Conservation (phyloP, 1,140 invertebrate genomes). For the Manduca sexta region DNA sequence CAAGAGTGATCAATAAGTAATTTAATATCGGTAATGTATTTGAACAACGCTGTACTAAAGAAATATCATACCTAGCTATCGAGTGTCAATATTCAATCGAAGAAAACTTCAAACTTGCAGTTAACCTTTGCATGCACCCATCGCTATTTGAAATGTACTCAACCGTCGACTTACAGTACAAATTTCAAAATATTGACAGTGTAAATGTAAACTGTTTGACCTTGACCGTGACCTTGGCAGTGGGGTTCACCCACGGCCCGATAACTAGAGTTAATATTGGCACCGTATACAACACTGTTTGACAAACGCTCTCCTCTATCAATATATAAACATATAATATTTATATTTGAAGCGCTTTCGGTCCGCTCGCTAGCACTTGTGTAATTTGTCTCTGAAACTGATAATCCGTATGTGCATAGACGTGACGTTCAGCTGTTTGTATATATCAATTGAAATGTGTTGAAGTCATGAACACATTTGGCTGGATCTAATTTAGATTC, state of each 20-base stretch:
- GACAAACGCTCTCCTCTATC: constrained; percentile 68
- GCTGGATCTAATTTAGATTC: too few relatives aligned
- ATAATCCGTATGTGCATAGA: constrained; percentile 38
- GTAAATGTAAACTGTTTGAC: constrained; percentile 42
- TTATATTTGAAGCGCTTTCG: constrained; percentile 69
- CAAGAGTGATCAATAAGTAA: too few relatives aligned
- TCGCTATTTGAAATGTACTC: too few relatives aligned
- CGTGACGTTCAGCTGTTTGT: constrained; percentile 25
- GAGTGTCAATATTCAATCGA: too few relatives aligned
- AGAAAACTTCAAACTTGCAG: too few relatives aligned
- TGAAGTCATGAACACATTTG: too few relatives aligned
- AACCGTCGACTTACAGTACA: neutral
- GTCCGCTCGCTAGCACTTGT: constrained; percentile 50
- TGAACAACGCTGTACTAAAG: too few relatives aligned
- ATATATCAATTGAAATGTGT: neutral
- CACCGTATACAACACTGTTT: constrained; percentile 62
- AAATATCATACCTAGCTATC: too few relatives aligned
- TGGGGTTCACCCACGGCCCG: constrained; percentile 46
- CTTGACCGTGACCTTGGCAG: constrained; percentile 54
- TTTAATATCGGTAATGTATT: too few relatives aligned
- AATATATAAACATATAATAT: constrained; percentile 73
- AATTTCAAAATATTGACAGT: constrained; percentile 51
- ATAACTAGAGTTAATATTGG: constrained; percentile 72
- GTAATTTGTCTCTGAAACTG: constrained; percentile 66
- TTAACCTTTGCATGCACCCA: too few relatives aligned